Conservation (phyloP, 2,113 vertebrate species). For the Ciconia maguari region DNA sequence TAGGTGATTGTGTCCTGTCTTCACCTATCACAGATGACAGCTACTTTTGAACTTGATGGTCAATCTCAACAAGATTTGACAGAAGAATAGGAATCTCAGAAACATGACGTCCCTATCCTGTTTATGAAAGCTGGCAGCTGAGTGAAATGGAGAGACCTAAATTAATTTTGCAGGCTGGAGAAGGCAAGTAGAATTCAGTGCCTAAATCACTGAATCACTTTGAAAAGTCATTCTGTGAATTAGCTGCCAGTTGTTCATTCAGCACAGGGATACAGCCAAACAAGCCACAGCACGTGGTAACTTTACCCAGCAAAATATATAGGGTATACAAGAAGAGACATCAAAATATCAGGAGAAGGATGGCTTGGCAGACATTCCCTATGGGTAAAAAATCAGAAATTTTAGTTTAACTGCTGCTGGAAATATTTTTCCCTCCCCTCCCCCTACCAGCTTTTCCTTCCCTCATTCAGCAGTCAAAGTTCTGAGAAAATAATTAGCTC, state of each 20-base stretch:
- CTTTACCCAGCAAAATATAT: not conserved
- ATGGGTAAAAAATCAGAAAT: not conserved
- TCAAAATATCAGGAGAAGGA: not conserved
- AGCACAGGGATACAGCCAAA: not conserved
- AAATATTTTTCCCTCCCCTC: not conserved
- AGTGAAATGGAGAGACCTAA: not conserved
- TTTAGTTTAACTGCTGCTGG: not conserved
- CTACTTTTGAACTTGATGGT: not conserved
- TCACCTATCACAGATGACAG: not conserved
- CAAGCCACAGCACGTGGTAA: not conserved
- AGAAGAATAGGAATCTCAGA: not conserved
- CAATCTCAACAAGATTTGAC: not conserved
- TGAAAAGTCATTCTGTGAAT: not conserved
- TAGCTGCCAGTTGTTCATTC: not conserved
- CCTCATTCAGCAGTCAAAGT: not conserved
- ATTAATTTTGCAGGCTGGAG: not conserved
- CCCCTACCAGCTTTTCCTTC: not conserved
- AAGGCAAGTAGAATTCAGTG: not conserved
- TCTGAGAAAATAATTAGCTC: not conserved
- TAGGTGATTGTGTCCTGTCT: not conserved
- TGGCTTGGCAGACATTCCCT: not conserved
- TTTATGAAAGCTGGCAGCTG: slow-evolving; percentile 4
- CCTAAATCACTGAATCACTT: not conserved
- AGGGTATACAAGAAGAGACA: not conserved
- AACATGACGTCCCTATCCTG: not conserved